Evolutionary conservation across 2,113 vertebrate species (phyloP), one percentile per base, ranked within the genome.

Genomic region (Indicator indicator): DNA sequence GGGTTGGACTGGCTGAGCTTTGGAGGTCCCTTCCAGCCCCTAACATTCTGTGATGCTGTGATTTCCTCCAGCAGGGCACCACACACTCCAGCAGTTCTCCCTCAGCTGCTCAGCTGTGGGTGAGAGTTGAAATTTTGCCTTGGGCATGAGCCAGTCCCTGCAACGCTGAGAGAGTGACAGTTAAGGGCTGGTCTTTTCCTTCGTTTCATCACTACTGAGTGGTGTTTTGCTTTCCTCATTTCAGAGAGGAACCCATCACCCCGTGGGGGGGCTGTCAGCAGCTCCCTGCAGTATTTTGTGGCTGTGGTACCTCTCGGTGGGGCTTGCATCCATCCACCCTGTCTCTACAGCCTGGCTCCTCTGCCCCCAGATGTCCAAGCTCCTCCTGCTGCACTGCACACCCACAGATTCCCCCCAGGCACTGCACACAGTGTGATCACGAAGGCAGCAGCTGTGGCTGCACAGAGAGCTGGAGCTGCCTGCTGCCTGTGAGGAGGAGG

Each of bases 61-160:
- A 36, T 36, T 36, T 36, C 36, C 36, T 36, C n/a, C n/a, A n/a
- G n/a, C n/a, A n/a, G n/a, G n/a, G n/a, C 36, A 36, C 7, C 36
- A 36, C 36, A 60, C 67, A 46, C 50, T 62, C 19, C 74, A 60
- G 38, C 86, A 64, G 58, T 70, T 84, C 62, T 67, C 67, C 86
- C 55, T 95, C 79, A 58, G 72, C 81, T 94, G 82, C 71, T 93
- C 89, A 88, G 90, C 73, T 69, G 36, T 2, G 0, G 40, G 38
- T 92, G 70, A 96, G 95, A 93, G 94, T 95, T 97, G 91, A 73
- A 70, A 91, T 97, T 97, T 95, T 97, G 82, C 94, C 92, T 79
- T 84, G 95, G 96, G 97, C 97, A 60, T 1, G 86, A 91, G 96
- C 95, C 96, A 97, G 83, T 64, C 26, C 12, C 85, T 89, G 79